phyloP scores from a whole-genome alignment of 2,113 vertebrate genomes.

The Corapipo altera region DNA sequence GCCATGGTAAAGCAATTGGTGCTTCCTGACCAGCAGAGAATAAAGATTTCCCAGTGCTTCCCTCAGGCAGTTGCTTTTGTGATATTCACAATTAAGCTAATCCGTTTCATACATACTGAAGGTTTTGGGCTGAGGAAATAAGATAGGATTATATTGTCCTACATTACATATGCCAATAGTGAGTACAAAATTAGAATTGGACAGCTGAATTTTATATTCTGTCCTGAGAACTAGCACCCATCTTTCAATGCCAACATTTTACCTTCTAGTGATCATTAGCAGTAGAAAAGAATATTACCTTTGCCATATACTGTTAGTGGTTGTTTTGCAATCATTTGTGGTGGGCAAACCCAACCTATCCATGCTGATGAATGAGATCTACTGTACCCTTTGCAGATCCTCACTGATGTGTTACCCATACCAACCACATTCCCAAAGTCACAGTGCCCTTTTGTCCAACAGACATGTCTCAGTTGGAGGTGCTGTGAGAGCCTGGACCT shows the following conservation, averaged over 20 bases:
- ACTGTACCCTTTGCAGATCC: background rate
- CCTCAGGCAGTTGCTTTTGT: background rate
- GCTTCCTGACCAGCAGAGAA: background rate
- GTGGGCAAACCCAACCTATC: background rate
- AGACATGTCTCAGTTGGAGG: fast-evolving
- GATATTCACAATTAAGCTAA: background rate
- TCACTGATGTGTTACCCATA: background rate
- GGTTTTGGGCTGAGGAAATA: background rate
- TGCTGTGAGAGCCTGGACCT: background rate
- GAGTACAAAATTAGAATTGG: background rate
- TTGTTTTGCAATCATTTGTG: background rate
- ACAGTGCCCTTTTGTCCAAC: background rate
- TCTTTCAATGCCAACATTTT: background rate
- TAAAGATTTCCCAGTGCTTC: background rate
- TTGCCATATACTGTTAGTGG: background rate
- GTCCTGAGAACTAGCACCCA: background rate
- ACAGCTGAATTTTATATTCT: background rate
- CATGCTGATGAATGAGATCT: background rate
- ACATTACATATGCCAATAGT: background rate
- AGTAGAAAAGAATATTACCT: background rate
- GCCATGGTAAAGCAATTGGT: background rate
- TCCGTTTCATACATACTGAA: background rate
- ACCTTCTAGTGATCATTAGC: background rate
- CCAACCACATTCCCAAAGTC: background rate
- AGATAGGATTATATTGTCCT: background rate